Base-by-base conservation (phyloP, 2,888 invertebrate species). In the Polietes domitor region DNA sequence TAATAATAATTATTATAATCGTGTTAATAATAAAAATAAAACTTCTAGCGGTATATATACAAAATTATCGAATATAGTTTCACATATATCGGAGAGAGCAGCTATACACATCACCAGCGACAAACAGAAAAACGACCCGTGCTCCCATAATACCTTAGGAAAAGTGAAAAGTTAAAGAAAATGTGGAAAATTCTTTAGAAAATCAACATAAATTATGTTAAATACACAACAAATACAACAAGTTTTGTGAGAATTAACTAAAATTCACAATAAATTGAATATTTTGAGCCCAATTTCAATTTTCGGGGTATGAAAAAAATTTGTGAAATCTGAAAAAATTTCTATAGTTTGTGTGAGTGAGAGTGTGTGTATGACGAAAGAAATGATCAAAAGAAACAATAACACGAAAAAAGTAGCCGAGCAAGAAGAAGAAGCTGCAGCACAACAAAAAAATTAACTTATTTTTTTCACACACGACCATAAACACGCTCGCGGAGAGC, bases 361-460 rank as follows among this genome's bases (percentile, higher is more conserved):
- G 76, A 78, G 78, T 78, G 47, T 58, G 63, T 63, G 63, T 47
- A 32, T 61, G 41, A 77, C 53, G 28, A 80, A 71, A 53, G 47
- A 24, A 47, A 47, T 43, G n/a, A 72, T 10, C 17, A 55, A 55
- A 73, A 58, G 65, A 84, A 84, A 24, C 65, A 83, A 80, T 71
- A 71, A 77, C 71, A 83, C 72, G 10, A 43, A 75, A 61, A 37
- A 37, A 80, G 80, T 63, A 74, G 83, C 73, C 2, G 19, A 53
- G 6, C 9, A 21, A 21, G 21, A 21, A 24, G 24, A 53, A 21
- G 53, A 19, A 53, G 53, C 2, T 9, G 58, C 12, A 53, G 53
- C 53, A 50, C 50, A 50, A 50, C 50, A 50, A 19, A 53, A 0
- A 53, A 4, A 53, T 7, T 7, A 53, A 19, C 2, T 21, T 21